Conservation (phyloP, 2,888 invertebrate species). For the Dusona sp. region DNA sequence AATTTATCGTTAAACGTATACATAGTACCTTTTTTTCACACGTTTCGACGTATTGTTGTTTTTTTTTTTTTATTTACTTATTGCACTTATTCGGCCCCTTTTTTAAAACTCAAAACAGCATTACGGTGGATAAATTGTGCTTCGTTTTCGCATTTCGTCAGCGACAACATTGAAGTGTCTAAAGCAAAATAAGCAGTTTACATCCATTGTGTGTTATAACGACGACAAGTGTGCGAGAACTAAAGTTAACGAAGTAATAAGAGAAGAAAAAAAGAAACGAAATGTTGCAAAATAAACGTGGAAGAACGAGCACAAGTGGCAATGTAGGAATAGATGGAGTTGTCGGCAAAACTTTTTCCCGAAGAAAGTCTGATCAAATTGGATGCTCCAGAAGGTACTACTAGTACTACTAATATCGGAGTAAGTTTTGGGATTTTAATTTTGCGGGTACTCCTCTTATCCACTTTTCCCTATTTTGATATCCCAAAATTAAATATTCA, state of each 20-base stretch:
- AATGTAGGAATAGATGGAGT: conserved; percentile 40
- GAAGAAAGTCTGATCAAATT: conserved; percentile 64
- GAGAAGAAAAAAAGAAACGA: conserved; percentile 5
- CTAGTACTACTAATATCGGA: conserved; percentile 30
- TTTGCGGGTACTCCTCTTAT: conserved; percentile 1
- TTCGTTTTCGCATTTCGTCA: not conserved
- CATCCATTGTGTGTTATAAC: not conserved
- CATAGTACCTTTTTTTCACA: not conserved
- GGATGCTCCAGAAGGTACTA: conserved; percentile 67
- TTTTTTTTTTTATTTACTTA: not conserved
- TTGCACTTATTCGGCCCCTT: not conserved
- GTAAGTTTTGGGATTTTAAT: conserved; percentile 18
- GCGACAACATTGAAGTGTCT: not conserved
- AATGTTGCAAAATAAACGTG: conserved; percentile 67
- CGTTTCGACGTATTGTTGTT: not conserved
- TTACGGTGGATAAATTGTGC: not conserved
- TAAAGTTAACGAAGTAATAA: not conserved
- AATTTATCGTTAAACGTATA: conserved; percentile 5
- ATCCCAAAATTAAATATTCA: not conserved
- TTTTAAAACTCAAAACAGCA: not conserved
- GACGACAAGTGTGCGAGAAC: not conserved
- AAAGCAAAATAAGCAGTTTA: not conserved
- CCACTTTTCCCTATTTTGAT: not conserved
- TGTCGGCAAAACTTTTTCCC: conserved; percentile 59
- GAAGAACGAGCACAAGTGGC: conserved; percentile 52